These are phyloP conservation scores for Tortrix viridana DNA, from an alignment of 2,888 invertebrate species.

Conservation along the genomic window DNA sequence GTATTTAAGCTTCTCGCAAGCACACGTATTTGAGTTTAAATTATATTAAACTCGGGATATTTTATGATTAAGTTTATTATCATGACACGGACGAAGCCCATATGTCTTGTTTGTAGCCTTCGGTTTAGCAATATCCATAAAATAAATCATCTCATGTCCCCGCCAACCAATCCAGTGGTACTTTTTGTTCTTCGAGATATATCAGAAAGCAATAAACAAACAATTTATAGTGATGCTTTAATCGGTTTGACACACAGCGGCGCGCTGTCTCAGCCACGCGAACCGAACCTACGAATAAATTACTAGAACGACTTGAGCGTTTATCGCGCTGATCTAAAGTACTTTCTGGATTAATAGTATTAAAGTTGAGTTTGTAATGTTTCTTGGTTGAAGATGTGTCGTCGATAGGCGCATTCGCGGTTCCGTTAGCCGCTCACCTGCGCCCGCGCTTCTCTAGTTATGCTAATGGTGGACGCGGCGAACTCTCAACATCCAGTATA, in stretches of 20 bases:
- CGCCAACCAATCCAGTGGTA: conserved; percentile 44
- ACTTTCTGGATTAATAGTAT: conserved; percentile 50
- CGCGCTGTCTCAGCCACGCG: conserved; percentile 68
- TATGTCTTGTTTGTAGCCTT: conserved; percentile 64
- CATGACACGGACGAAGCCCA: conserved; percentile 44
- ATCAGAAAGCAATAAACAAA: conserved; percentile 66
- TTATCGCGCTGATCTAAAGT: conserved; percentile 49
- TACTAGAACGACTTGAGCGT: conserved; percentile 54
- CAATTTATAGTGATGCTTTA: conserved; percentile 71
- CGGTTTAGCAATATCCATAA: conserved; percentile 56
- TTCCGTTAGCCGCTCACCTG: conserved; percentile 81
- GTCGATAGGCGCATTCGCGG: conserved; percentile 64
- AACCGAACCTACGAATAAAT: conserved; percentile 60
- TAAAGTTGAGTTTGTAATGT: conserved; percentile 65
- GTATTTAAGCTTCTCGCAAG: neutral
- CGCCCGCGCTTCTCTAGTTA: conserved; percentile 80
- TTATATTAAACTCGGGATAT: neutral
- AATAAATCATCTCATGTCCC: conserved; percentile 59
- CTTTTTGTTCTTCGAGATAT: conserved; percentile 60
- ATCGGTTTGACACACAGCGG: conserved; percentile 68
- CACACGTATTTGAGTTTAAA: neutral
- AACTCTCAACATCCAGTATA: conserved; percentile 60
- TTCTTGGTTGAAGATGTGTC: conserved; percentile 56
- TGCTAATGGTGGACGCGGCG: conserved; percentile 74
- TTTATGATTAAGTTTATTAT: conserved; percentile 24